These are phyloP conservation scores for Phortica magna DNA, from an alignment of 2,888 invertebrate genomes.

Conservation along the genomic window DNA sequence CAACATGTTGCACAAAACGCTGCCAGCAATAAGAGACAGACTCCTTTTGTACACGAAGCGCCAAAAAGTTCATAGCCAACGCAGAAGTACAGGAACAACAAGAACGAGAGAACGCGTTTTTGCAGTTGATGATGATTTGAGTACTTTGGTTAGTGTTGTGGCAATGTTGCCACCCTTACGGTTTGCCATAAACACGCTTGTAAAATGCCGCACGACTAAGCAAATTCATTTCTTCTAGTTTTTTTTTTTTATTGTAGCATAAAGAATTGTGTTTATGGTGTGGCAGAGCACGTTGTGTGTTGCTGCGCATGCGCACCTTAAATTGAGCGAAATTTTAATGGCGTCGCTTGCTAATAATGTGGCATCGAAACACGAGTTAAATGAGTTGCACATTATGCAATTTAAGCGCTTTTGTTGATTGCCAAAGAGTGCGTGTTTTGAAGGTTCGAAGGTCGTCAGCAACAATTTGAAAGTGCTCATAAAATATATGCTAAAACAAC, in stretches of 20 bases:
- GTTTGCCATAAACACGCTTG: neutral
- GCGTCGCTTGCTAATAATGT: neutral
- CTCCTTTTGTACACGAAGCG: constrained; percentile 16
- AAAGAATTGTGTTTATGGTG: too few relatives aligned
- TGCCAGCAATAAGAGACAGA: constrained; percentile 73
- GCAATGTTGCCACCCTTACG: constrained; percentile 23
- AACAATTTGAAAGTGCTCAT: too few relatives aligned
- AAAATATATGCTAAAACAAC: too few relatives aligned
- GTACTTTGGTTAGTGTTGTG: constrained; percentile 18
- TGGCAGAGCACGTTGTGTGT: neutral
- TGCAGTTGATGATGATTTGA: constrained; percentile 27
- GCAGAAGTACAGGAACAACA: too few relatives aligned
- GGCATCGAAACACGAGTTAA: neutral
- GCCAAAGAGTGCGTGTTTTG: too few relatives aligned
- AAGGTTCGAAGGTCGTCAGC: too few relatives aligned
- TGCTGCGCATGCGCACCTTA: constrained; percentile 7
- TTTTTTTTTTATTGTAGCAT: neutral
- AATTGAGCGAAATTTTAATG: constrained; percentile 3
- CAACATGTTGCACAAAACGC: constrained; percentile 75
- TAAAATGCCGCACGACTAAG: neutral
- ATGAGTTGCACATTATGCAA: neutral
- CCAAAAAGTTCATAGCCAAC: neutral
- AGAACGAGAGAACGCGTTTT: neutral
- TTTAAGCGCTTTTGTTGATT: too few relatives aligned
- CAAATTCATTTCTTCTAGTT: neutral